phyloP scores from a whole-genome alignment of 2,888 invertebrate genomes.

The Girardia tigrina region DNA sequence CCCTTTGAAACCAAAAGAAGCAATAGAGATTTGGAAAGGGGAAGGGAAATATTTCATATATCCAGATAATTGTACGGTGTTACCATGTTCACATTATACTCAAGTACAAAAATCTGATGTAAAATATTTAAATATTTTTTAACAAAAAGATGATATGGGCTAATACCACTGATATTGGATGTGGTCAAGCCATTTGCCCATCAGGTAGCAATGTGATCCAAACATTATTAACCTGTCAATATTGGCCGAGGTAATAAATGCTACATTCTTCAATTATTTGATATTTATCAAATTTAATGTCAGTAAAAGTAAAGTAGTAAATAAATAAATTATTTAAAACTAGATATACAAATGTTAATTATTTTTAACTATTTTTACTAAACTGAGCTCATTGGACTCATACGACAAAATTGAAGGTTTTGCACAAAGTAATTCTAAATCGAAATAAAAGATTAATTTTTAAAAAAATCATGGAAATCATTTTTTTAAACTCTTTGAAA shows the following conservation, averaged over 20 bases:
- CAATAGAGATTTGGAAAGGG: background rate
- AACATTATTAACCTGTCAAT: background rate
- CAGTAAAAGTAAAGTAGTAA: no score
- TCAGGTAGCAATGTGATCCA: background rate
- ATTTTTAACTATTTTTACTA: no score
- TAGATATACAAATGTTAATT: no score
- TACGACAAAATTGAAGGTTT: no score
- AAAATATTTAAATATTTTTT: background rate
- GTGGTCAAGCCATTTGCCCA: background rate
- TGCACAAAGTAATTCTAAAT: no score
- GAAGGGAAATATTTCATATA: background rate
- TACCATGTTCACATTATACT: background rate
- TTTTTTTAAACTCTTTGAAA: no score
- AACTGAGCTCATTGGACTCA: no score
- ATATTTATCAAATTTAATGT: no score
- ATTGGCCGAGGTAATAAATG: background rate
- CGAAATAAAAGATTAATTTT: no score
- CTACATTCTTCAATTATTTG: no score
- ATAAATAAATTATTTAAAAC: no score
- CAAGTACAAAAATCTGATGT: background rate
- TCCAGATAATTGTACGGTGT: background rate
- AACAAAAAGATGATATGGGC: background rate
- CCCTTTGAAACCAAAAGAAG: background rate
- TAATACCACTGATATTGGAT: background rate
- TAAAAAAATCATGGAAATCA: no score